A percentile compares a stretch with the other conserved stretches of the same genome.
These are phyloP conservation scores for Sebastolobus altivelis DNA, from an alignment of 2,797 vertebrate species.

Conservation along the genomic window DNA sequence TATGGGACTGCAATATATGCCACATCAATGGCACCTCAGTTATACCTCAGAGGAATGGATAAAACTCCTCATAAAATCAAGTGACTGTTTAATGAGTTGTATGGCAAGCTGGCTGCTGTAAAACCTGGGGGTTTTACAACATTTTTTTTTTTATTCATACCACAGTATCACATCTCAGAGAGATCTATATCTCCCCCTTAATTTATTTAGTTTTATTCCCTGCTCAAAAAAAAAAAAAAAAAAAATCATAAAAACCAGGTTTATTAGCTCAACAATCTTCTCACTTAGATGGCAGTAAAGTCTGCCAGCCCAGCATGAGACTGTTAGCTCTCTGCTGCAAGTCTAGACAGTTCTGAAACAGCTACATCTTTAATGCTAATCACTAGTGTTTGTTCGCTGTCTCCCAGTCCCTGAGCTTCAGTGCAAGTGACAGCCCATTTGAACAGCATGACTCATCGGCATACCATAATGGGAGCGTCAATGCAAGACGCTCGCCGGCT, in stretches of 20 bases:
- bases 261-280: constrained; percentile 28
- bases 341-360: constrained; percentile 37
- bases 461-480: constrained; percentile 42
- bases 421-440: constrained; percentile 52
- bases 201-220: constrained; percentile 15
- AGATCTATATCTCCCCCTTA: constrained; percentile 14
- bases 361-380: constrained; percentile 57
- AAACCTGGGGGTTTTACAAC: constrained; percentile 45
- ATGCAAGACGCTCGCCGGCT: constrained; percentile 18
- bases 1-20: constrained; percentile 34
- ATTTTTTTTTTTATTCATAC: constrained; percentile 21
- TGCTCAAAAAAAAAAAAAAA: constrained; percentile 19
- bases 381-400: constrained; percentile 55
- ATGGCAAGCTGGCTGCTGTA: constrained; percentile 37
- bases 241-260: constrained; percentile 27
- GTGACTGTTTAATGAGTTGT: constrained; percentile 68
- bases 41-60: constrained; percentile 47
- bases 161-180: constrained; percentile 22
- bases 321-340: constrained; percentile 12
- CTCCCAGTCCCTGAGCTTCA: constrained; percentile 44
- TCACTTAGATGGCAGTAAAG: constrained; percentile 12
- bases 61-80: constrained; percentile 68
- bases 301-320: constrained; percentile 33
- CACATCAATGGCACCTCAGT: constrained; percentile 30
- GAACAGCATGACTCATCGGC: constrained; percentile 57